phyloP scores from a whole-genome alignment of 2,113 vertebrate species.

The Aegypius monachus region DNA sequence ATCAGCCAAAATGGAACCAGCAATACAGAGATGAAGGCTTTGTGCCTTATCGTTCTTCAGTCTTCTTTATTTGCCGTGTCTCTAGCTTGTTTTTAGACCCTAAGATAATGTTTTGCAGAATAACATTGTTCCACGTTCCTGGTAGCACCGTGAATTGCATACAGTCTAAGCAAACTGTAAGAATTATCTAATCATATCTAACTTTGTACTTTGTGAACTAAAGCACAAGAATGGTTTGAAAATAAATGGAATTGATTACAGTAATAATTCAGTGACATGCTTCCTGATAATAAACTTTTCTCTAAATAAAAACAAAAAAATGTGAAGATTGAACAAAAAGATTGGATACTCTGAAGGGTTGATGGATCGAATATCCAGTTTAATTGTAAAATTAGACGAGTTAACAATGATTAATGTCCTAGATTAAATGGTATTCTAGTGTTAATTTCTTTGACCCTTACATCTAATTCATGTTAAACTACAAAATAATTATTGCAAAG shows the following conservation, averaged over 20 bases:
- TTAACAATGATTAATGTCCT: conserved; percentile 56
- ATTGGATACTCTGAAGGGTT: not conserved
- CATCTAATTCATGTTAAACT: conserved; percentile 33
- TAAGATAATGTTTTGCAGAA: not conserved
- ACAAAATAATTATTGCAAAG: conserved; percentile 46
- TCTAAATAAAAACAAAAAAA: conserved; percentile 1
- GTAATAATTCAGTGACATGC: not conserved
- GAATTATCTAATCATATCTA: conserved; percentile 3
- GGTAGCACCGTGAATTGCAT: not conserved
- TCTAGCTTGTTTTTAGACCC: not conserved
- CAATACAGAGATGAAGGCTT: not conserved
- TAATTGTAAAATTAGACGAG: conserved; percentile 54
- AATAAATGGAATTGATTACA: not conserved
- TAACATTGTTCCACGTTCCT: not conserved
- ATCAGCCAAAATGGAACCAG: not conserved
- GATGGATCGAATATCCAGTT: conserved; percentile 16
- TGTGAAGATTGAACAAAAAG: not conserved
- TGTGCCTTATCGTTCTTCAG: not conserved
- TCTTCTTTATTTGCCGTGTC: not conserved
- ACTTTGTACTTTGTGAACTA: conserved; percentile 21
- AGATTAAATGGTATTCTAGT: conserved; percentile 44
- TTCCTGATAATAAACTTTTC: not conserved
- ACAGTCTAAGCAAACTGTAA: not conserved
- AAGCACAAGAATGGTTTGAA: not conserved
- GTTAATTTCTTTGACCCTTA: conserved; percentile 64